Percentiles rank a stretch among this genome's conserved stretches.
Conservation (phyloP, 2,113 vertebrate species). For the Turnix velox region DNA sequence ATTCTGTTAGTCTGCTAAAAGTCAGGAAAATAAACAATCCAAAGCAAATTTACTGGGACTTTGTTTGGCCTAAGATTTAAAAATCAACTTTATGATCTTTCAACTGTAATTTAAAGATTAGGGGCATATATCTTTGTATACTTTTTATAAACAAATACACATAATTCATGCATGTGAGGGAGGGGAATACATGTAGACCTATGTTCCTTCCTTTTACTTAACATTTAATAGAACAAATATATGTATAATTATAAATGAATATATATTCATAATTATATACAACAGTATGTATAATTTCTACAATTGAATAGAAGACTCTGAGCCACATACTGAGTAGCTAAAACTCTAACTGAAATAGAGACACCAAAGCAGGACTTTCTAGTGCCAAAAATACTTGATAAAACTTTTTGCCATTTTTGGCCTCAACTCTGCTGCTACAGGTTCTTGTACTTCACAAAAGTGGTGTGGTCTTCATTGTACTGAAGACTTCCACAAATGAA, state of each 20-base stretch:
- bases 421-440: neutral
- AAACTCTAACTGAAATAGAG: neutral
- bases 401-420: neutral
- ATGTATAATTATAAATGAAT: neutral
- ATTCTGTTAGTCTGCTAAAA: neutral
- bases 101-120: neutral
- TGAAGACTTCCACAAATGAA: neutral
- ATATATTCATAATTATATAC: neutral
- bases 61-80: neutral
- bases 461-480: neutral
- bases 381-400: neutral
- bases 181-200: neutral
- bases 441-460: neutral
- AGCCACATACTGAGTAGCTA: neutral
- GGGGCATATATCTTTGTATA: neutral
- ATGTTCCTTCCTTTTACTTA: neutral
- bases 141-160: neutral
- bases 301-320: rapidly evolving
- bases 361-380: neutral
- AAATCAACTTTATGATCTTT: neutral
- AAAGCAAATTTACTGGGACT: neutral
- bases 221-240: neutral
- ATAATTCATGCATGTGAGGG: neutral
- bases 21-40: neutral
- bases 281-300: neutral